Percentiles rank a stretch among this genome's conserved stretches.
Conservation (phyloP, 2,888 invertebrate genomes). For the Acanthosepion pharaonis region DNA sequence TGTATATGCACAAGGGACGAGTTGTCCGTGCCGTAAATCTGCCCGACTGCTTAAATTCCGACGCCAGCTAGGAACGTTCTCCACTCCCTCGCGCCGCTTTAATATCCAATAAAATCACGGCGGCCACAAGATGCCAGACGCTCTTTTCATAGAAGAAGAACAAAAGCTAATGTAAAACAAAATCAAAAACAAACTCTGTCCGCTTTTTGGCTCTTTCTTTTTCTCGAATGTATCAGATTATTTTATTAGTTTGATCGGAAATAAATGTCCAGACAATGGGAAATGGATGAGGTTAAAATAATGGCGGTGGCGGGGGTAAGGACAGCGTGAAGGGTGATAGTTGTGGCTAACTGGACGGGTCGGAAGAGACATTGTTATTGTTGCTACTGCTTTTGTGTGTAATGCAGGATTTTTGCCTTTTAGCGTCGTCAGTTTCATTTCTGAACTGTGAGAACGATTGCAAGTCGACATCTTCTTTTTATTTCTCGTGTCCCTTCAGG, state of each 20-base stretch:
- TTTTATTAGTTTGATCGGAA: slow-evolving; percentile 25
- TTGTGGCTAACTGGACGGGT: too few relatives aligned
- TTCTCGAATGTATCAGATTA: slow-evolving; percentile 21
- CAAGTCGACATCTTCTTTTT: neutral
- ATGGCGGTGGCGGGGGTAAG: neutral
- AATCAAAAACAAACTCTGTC: neutral
- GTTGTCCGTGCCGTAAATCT: neutral
- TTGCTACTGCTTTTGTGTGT: neutral
- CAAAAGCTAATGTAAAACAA: neutral
- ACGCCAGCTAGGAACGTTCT: slow-evolving; percentile 15
- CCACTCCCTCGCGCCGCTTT: neutral
- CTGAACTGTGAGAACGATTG: neutral
- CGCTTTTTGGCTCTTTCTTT: neutral
- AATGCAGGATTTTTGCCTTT: neutral
- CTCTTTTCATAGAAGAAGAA: neutral
- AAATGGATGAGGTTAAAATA: neutral
- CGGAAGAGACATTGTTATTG: neutral
- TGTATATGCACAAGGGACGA: slow-evolving; percentile 2
- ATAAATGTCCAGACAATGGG: too few relatives aligned
- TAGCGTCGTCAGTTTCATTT: neutral
- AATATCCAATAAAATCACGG: neutral
- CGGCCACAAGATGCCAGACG: neutral
- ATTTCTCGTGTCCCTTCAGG: neutral
- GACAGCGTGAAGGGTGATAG: neutral
- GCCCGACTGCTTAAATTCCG: neutral